Base-by-base conservation (phyloP, 1,140 invertebrate species). In the Diplogasteroides magnus region DNA sequence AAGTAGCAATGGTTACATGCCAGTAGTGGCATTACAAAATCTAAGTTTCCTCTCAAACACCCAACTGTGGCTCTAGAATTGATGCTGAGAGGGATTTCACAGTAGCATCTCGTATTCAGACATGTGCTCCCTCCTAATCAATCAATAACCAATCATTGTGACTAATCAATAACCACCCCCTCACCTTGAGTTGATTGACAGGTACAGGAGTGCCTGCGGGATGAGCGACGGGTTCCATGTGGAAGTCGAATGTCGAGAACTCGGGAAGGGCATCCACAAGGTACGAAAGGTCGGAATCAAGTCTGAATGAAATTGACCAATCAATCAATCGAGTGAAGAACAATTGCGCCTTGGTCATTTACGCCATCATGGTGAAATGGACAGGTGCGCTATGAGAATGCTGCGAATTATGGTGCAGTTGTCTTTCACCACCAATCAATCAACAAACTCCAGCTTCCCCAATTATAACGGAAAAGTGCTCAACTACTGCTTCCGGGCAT, bases 181-280 rank as follows among this genome's bases (percentile, higher is more conserved):
- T 48, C 19, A 48, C 90, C 87, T 94, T 90, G 0, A 90, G 86
- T 27, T 88, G 81, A 85, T 98, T 98, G 0, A 98, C 80, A 14
- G 94, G 94, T 0, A 98, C 88, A 32, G 88, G 84, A 58, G 87
- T 84, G 61, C 88, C 91, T 82, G 92, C 90, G 15, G 90, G 88
- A 67, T 77, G 80, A 68, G 88, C 84, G 83, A 94, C 91, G 26
- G 88, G 84, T 79, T 94, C 90, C 91, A 98, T 93, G 81, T 98
- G 91, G 63, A 91, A 86, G 76, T 93, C 89, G 81, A 98, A 90
- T 23, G 93, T 97, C 80, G 91, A 93, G 82, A 92, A 95, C 84
- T 97, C 92, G 0, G 89, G 88, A 32, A 91, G 86, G n/a, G 92
- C 91, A 88, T 99, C 95, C 66, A 94, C 86, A 57, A 99, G 86